Evolutionary conservation across 2,888 invertebrate species (phyloP).

Genomic region (Schrankia costaestrigalis): DNA sequence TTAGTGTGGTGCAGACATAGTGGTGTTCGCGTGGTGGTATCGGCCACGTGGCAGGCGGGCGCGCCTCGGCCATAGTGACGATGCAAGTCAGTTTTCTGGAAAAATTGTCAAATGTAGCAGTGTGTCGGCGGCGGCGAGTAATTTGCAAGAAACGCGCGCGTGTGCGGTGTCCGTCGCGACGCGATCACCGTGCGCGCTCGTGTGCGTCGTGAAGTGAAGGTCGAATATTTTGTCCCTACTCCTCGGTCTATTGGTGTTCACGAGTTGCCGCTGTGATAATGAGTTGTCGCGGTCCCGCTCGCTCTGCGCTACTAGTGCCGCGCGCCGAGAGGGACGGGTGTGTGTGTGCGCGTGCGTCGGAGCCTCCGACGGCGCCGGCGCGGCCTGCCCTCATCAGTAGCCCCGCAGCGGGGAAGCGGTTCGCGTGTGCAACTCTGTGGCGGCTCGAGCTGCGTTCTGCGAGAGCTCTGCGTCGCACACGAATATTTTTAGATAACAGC

Average conservation of each 20-base stretch:
- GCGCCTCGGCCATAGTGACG: constrained; percentile 61
- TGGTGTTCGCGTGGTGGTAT: constrained; percentile 19
- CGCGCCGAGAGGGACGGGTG: constrained; percentile 61
- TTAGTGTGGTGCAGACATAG: not conserved
- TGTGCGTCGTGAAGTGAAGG: constrained; percentile 78
- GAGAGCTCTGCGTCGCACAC: constrained; percentile 64
- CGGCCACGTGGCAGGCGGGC: constrained; percentile 57
- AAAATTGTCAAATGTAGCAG: constrained; percentile 79
- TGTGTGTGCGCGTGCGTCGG: constrained; percentile 71
- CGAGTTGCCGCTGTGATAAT: constrained; percentile 76
- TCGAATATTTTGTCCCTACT: constrained; percentile 80
- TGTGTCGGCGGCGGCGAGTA: constrained; percentile 48
- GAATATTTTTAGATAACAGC: constrained; percentile 80
- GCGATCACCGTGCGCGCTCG: constrained; percentile 55
- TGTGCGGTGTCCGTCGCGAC: constrained; percentile 62
- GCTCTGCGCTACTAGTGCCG: constrained; percentile 40
- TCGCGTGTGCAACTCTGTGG: constrained; percentile 72
- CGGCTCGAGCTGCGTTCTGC: constrained; percentile 54
- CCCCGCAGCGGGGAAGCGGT: constrained; percentile 78
- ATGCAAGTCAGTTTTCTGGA: constrained; percentile 77
- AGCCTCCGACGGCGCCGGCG: constrained; percentile 74
- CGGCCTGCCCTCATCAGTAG: constrained; percentile 79
- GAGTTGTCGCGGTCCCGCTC: constrained; percentile 68
- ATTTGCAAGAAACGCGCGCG: constrained; percentile 56
- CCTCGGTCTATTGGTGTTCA: constrained; percentile 80